Conservation (phyloP, 2,888 invertebrate genomes). For the Apamea monoglypha region DNA sequence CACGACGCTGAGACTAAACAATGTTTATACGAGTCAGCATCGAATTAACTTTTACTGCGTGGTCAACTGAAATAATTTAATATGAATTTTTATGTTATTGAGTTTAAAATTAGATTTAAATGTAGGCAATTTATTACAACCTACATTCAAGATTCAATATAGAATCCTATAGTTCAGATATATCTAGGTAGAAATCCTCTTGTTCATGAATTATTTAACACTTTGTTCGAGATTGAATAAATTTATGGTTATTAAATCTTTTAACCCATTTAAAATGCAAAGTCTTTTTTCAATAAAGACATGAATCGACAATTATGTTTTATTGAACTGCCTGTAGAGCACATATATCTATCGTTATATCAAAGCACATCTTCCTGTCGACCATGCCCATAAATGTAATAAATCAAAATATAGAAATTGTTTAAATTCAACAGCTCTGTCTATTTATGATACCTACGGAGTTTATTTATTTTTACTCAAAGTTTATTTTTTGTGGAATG, state of each 20-base stretch:
- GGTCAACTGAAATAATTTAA: conserved; percentile 79
- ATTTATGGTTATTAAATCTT: conserved; percentile 47
- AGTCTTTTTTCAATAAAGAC: conserved; percentile 23
- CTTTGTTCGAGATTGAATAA: conserved; percentile 35
- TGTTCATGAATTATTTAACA: conserved; percentile 49
- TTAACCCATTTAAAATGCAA: conserved; percentile 23
- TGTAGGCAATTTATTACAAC: conserved; percentile 32
- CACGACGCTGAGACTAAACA: conserved; percentile 89
- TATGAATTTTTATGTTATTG: conserved; percentile 68
- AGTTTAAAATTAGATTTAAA: conserved; percentile 60
- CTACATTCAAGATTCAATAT: conserved; percentile 22
- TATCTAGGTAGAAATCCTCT: conserved; percentile 24
- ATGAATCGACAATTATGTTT: conserved; percentile 15
- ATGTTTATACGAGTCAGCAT: conserved; percentile 88
- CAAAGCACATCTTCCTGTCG: conserved; percentile 35
- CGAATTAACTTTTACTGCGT: conserved; percentile 88
- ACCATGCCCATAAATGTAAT: conserved; percentile 49
- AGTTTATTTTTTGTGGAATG: conserved; percentile 87
- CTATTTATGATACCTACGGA: conserved; percentile 81
- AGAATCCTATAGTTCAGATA: conserved; percentile 28
- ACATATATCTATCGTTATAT: conserved; percentile 18
- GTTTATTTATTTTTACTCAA: conserved; percentile 86
- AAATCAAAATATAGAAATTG: conserved; percentile 72
- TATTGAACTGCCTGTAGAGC: conserved; percentile 13
- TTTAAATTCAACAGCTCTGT: conserved; percentile 79